Base-by-base conservation (phyloP, 2,888 invertebrate species). In the Nebria brevicollis region DNA sequence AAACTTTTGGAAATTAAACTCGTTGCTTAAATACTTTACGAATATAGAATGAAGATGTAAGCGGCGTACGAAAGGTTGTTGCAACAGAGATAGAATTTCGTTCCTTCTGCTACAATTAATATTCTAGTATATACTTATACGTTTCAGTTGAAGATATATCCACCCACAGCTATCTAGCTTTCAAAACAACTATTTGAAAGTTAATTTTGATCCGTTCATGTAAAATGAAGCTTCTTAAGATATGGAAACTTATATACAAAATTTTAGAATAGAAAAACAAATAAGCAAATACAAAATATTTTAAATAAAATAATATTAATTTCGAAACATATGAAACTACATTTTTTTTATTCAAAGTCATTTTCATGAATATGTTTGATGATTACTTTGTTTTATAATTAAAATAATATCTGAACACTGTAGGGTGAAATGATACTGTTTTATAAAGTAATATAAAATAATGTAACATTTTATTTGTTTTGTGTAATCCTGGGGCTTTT, bases 1-100 rank as follows among this genome's bases (percentile, higher is more conserved):
- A 54, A 54, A 54, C 54, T 54, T 54, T 54, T 54, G 54, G 54
- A 54, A 54, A 54, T 54, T 54, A 54, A 54, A 54, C 54, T 54
- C 13, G 54, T 54, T 54, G 54, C 8, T 54, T 13, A 54, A 54
- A 54, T 54, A 54, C 13, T 54, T 54, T 54, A 54, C 54, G 54
- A 54, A 54, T 54, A 54, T 54, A 13, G 13, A 54, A 54, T 54
- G 54, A 6, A 54, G 54, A 54, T 6, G 54, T 54, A 54, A 54
- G 13, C 54, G 34, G 54, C 54, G 13, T 8, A 54, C 34, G 34
- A 34, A 34, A 34, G 34, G 34, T 34, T 34, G 34, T 34, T 5
- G 34, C 54, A 54, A 54, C 54, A 54, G 54, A 54, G 54, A 54
- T 13, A 54, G 54, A 54, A 54, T 54, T 54, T 54, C 4, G 8